A percentile compares a stretch with the other conserved stretches of the same genome.
Conservation (phyloP, 2,797 vertebrate species). For the Coendou prehensilis region DNA sequence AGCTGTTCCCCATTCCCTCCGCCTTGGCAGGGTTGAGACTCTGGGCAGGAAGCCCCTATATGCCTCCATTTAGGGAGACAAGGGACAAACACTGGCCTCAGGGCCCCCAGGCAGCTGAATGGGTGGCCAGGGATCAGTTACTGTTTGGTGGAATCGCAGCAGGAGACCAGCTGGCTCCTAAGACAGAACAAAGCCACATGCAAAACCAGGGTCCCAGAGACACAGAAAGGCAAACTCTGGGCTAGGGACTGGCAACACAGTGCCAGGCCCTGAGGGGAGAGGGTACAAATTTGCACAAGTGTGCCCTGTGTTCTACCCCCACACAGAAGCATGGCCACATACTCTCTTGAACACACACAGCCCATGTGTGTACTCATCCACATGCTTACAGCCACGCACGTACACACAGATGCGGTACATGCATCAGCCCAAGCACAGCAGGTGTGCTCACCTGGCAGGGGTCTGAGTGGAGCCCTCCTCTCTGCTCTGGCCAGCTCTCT, state of each 20-base stretch:
- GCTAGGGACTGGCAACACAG: not conserved
- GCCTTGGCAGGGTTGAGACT: slow-evolving; percentile 71
- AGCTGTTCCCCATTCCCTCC: slow-evolving; percentile 83
- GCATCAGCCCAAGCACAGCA: not conserved
- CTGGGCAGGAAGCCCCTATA: slow-evolving; percentile 76
- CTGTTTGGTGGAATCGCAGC: not conserved
- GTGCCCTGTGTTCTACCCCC: not conserved
- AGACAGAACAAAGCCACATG: slow-evolving; percentile 40
- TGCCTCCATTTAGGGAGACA: slow-evolving; percentile 49
- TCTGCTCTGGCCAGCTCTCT: slow-evolving; percentile 23
- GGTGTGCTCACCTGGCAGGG: slow-evolving; percentile 15
- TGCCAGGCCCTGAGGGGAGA: not conserved
- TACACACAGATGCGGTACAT: not conserved
- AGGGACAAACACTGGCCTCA: slow-evolving; percentile 61
- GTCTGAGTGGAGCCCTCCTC: not conserved
- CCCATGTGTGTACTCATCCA: not conserved
- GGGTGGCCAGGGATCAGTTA: slow-evolving; percentile 67
- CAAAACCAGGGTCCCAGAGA: slow-evolving; percentile 25
- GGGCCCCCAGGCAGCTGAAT: slow-evolving; percentile 49
- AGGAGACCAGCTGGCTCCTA: slow-evolving; percentile 58
- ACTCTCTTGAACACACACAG: not conserved
- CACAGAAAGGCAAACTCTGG: not conserved
- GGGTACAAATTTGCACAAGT: not conserved
- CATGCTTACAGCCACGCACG: accelerated
- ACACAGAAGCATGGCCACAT: not conserved